Evolutionary conservation across 2,797 vertebrate genomes (phyloP).

Genomic region (Spondyliosoma cantharus): DNA sequence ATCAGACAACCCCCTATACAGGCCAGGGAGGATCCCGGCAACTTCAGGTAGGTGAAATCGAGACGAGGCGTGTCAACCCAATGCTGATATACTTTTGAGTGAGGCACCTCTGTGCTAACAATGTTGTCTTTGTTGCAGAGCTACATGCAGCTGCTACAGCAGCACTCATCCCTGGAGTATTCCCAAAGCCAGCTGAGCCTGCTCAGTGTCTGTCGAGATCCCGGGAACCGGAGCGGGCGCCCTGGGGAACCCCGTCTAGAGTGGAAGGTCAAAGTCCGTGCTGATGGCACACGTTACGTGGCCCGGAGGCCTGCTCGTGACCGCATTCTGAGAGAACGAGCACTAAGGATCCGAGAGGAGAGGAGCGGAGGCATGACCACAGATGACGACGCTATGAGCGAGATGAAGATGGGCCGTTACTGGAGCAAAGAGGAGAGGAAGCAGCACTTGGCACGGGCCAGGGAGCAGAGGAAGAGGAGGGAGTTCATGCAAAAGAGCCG

Average conservation of each 20-base stretch:
- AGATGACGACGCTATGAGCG: slow-evolving; percentile 93
- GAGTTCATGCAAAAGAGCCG: slow-evolving; percentile 97
- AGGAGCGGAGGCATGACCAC: slow-evolving; percentile 95
- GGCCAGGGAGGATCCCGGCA: slow-evolving; percentile 87
- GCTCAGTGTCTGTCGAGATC: slow-evolving; percentile 90
- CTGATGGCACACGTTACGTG: slow-evolving; percentile 93
- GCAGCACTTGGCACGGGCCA: slow-evolving; percentile 92
- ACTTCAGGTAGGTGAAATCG: slow-evolving; percentile 80
- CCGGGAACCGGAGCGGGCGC: slow-evolving; percentile 75
- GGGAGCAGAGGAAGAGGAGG: slow-evolving; percentile 92
- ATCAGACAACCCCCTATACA: slow-evolving; percentile 87
- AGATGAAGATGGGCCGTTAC: slow-evolving; percentile 98
- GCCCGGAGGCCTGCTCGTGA: slow-evolving; percentile 94
- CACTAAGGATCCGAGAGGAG: slow-evolving; percentile 95
- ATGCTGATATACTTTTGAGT: neutral
- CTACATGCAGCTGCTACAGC: slow-evolving; percentile 96
- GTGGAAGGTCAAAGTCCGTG: slow-evolving; percentile 96
- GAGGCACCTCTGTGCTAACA: slow-evolving; percentile 19
- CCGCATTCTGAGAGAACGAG: slow-evolving; percentile 93
- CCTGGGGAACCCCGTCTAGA: slow-evolving; percentile 89
- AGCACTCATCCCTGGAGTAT: slow-evolving; percentile 93
- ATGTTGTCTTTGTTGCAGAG: slow-evolving; percentile 83
- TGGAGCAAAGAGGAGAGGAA: slow-evolving; percentile 98
- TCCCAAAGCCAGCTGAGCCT: slow-evolving; percentile 96
- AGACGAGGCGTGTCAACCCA: neutral